phyloP scores from a whole-genome alignment of 2,888 invertebrate species.

The Rhagophthalmus giganteus region DNA sequence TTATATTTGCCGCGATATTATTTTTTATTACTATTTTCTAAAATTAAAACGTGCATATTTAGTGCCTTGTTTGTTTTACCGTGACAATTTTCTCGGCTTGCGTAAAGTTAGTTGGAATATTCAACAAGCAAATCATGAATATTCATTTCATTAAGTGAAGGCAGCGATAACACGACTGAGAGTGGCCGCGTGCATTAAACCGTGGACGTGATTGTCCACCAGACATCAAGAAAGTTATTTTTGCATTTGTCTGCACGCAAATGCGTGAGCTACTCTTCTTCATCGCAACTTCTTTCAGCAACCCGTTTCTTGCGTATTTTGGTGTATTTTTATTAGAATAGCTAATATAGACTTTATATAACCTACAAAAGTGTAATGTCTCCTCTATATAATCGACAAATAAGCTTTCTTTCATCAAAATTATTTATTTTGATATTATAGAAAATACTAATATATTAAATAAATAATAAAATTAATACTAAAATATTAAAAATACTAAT shows the following conservation, averaged over 20 bases:
- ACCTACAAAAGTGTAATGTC: too few species aligned
- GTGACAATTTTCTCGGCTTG: slow-evolving; percentile 40
- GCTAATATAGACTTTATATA: too few species aligned
- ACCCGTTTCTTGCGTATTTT: too few species aligned
- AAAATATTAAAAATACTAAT: too few species aligned
- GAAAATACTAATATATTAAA: too few species aligned
- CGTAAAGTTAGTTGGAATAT: slow-evolving; percentile 42
- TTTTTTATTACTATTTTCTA: too few species aligned
- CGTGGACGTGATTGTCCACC: slow-evolving; percentile 38
- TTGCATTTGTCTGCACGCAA: neutral
- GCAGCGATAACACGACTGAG: slow-evolving; percentile 42
- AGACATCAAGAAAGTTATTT: slow-evolving; percentile 17
- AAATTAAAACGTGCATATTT: slow-evolving; percentile 33
- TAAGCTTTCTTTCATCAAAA: too few species aligned
- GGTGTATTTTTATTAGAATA: neutral
- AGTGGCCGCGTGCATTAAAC: slow-evolving; percentile 41
- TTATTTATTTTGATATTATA: too few species aligned
- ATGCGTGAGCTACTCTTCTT: neutral
- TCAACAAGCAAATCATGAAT: slow-evolving; percentile 47
- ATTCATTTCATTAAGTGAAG: slow-evolving; percentile 50
- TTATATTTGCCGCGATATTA: too few species aligned
- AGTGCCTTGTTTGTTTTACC: slow-evolving; percentile 39
- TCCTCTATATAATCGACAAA: too few species aligned
- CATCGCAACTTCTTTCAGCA: neutral
- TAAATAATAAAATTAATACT: too few species aligned